Conservation (phyloP, 2,888 invertebrate genomes). For the Xestoiulus laeticollis region DNA sequence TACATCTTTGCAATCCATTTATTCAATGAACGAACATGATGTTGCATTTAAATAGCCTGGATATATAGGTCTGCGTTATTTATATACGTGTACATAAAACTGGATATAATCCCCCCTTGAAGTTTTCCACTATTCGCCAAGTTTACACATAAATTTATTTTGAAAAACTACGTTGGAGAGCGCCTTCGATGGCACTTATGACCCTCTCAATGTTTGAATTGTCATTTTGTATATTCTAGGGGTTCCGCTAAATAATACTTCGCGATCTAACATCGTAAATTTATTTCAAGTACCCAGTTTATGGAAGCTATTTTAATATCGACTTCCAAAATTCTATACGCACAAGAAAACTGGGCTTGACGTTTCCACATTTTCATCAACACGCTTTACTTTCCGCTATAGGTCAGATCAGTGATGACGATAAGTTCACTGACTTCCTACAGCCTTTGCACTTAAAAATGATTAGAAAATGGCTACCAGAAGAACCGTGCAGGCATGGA, state of each 20-base stretch:
- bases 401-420: not conserved
- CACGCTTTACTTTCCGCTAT: conserved; percentile 25
- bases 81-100: not conserved
- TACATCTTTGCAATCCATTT: not conserved
- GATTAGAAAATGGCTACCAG: not conserved
- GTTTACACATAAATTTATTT: not conserved
- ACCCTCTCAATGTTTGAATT: not conserved
- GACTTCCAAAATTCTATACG: not conserved
- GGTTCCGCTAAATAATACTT: conserved; percentile 29
- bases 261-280: not conserved
- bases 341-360: not conserved
- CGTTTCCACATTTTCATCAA: not conserved
- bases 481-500: not conserved
- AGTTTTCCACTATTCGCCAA: not conserved
- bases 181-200: not conserved
- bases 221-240: conserved; percentile 29
- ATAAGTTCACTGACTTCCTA: conserved; percentile 15
- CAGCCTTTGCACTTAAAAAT: not conserved
- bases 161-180: not conserved
- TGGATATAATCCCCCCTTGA: conserved; percentile 10
- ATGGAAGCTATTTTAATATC: conserved; percentile 17
- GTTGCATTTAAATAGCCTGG: not conserved
- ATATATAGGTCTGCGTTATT: not conserved
- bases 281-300: conserved; percentile 9
- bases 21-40: not conserved